Percentiles rank a stretch among this genome's conserved stretches.
Evolutionary conservation across 1,140 invertebrate species (phyloP).

Genomic region (Agrilus planipennis): DNA sequence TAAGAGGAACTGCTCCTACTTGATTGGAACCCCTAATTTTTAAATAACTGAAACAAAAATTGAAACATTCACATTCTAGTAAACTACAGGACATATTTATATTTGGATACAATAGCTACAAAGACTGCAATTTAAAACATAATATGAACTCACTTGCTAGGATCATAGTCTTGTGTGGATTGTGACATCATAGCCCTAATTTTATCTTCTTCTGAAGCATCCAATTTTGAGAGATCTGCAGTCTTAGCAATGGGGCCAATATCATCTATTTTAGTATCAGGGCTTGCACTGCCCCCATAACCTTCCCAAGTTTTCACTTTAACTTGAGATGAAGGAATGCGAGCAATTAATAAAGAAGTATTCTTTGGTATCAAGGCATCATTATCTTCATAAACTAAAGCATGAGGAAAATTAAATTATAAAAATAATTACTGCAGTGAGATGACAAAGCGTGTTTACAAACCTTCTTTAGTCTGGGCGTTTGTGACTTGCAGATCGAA

Average conservation of each 20-base stretch:
- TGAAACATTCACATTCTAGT: no score
- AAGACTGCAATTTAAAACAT: neutral
- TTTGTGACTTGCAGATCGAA: conserved; percentile 95
- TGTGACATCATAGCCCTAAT: conserved; percentile 95
- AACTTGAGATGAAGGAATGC: conserved; percentile 71
- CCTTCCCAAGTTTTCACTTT: conserved; percentile 56
- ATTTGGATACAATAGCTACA: neutral
- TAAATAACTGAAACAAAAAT: conserved; percentile 55
- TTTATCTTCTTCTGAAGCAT: conserved; percentile 92
- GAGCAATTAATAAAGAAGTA: conserved; percentile 88
- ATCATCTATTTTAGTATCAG: conserved; percentile 41
- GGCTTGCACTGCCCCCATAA: conserved; percentile 33
- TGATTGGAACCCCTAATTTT: conserved; percentile 78
- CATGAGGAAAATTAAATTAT: conserved; percentile 18
- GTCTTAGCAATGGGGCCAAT: conserved; percentile 38
- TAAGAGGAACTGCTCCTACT: conserved; percentile 74
- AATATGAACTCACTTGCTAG: conserved; percentile 68
- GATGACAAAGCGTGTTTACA: conserved; percentile 13
- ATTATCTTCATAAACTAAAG: conserved; percentile 84
- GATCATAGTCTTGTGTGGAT: conserved; percentile 92
- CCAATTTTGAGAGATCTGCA: conserved; percentile 78
- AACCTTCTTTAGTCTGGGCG: conserved; percentile 95
- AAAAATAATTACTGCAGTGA: neutral
- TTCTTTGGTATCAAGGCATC: conserved; percentile 89
- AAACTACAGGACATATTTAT: neutral